phyloP scores from a whole-genome alignment of 2,888 invertebrate genomes.

The Druceiella hillmani region DNA sequence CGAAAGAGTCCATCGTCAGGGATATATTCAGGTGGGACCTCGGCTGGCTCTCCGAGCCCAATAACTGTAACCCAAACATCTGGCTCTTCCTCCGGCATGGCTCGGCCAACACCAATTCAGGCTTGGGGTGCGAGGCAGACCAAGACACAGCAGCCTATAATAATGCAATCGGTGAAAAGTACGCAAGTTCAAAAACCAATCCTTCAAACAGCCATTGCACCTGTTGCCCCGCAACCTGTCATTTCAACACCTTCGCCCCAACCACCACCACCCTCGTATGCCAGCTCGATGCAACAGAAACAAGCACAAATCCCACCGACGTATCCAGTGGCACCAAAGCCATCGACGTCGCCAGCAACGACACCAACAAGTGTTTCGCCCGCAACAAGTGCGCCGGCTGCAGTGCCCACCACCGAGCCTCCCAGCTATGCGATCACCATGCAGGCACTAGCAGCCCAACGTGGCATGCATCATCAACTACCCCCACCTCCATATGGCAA shows the following conservation, averaged over 20 bases:
- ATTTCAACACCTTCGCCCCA: constrained; percentile 45
- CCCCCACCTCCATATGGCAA: constrained; percentile 65
- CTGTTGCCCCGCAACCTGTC: constrained; percentile 63
- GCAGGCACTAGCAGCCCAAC: constrained; percentile 70
- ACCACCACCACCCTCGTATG: constrained; percentile 78
- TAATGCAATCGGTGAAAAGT: constrained; percentile 95
- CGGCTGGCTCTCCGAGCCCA: constrained; percentile 80
- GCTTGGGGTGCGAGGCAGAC: constrained; percentile 85
- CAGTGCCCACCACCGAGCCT: constrained; percentile 78
- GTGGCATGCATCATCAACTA: constrained; percentile 62
- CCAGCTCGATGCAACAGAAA: constrained; percentile 75
- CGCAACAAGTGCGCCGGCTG: constrained; percentile 34
- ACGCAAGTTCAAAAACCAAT: constrained; percentile 94
- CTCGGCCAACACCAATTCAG: constrained; percentile 75
- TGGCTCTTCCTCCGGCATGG: constrained; percentile 59
- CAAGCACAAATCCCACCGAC: constrained; percentile 48
- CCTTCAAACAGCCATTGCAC: constrained; percentile 92
- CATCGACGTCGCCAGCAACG: constrained; percentile 48
- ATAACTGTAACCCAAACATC: constrained; percentile 63
- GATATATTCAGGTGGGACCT: constrained; percentile 77
- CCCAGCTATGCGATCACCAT: constrained; percentile 91
- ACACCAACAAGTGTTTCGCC: constrained; percentile 51
- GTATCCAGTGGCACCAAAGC: constrained; percentile 49
- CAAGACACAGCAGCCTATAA: constrained; percentile 87
- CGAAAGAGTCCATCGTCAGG: constrained; percentile 83